phyloP scores from a whole-genome alignment of 1,140 invertebrate genomes.

The Teleopsis dalmanni region DNA sequence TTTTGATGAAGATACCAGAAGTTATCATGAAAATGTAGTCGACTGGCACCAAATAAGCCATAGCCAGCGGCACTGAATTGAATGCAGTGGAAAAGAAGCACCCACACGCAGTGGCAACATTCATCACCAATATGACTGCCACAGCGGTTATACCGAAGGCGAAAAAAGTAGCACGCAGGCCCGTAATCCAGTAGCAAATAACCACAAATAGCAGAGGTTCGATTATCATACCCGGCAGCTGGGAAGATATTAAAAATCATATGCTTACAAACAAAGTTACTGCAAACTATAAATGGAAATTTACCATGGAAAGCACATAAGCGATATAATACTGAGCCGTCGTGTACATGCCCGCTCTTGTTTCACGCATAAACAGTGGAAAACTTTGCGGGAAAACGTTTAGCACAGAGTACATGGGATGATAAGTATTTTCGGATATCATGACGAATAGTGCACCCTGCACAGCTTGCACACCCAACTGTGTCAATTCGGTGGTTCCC shows the following conservation, averaged over 20 bases:
- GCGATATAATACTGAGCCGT: conserved; percentile 67
- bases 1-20: conserved; percentile 74
- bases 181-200: conserved; percentile 72
- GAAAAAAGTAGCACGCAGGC: conserved; percentile 55
- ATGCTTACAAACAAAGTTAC: not conserved
- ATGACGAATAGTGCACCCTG: conserved; percentile 77
- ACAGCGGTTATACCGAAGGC: conserved; percentile 63
- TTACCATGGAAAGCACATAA: conserved; percentile 68
- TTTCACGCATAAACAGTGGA: conserved; percentile 69
- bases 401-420: conserved; percentile 76
- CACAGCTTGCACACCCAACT: conserved; percentile 71
- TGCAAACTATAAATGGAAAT: conserved; percentile 14
- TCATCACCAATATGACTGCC: conserved; percentile 64
- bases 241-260: conserved; percentile 4
- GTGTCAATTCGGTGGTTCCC: conserved; percentile 58
- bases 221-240: conserved; percentile 71
- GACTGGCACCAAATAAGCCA: conserved; percentile 78
- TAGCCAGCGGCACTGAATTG: conserved; percentile 68
- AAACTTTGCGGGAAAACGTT: conserved; percentile 70
- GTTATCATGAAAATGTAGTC: conserved; percentile 83
- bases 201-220: conserved; percentile 68
- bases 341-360: conserved; percentile 67
- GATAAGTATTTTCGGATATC: conserved; percentile 80
- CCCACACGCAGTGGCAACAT: conserved; percentile 78
- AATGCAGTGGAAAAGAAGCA: conserved; percentile 78